A percentile compares a stretch with the other conserved stretches of the same genome.
Evolutionary conservation across 2,888 invertebrate species (phyloP).

Genomic region (Tenthredo notha): DNA sequence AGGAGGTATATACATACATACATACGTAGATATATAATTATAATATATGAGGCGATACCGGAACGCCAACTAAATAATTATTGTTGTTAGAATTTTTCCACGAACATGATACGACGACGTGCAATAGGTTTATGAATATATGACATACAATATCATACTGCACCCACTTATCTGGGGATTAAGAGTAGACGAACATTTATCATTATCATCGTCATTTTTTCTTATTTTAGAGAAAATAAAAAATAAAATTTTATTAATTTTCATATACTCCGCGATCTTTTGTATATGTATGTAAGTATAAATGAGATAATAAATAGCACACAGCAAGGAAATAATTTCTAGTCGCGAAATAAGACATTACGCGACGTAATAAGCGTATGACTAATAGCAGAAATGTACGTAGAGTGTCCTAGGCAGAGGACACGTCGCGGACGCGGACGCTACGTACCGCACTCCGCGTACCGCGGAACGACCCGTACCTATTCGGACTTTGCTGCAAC

Average conservation of each 20-base stretch:
- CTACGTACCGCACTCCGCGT: too few species aligned
- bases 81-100: neutral
- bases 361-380: constrained; percentile 12
- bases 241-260: neutral
- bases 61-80: neutral
- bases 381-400: neutral
- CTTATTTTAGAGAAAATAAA: too few species aligned
- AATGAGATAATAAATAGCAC: neutral
- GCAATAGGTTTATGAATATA: neutral
- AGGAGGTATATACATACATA: neutral
- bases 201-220: too few species aligned
- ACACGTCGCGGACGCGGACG: neutral
- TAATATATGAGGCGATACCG: neutral
- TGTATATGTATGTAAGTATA: too few species aligned
- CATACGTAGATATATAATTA: neutral
- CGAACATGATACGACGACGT: neutral
- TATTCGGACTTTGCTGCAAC: neutral
- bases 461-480: neutral
- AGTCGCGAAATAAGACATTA: neutral
- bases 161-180: neutral
- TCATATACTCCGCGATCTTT: neutral
- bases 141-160: neutral
- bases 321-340: neutral
- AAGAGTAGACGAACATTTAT: too few species aligned
- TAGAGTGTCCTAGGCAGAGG: constrained; percentile 35